Base-by-base conservation (phyloP, 2,888 invertebrate genomes). In the Thalpophila matura region DNA sequence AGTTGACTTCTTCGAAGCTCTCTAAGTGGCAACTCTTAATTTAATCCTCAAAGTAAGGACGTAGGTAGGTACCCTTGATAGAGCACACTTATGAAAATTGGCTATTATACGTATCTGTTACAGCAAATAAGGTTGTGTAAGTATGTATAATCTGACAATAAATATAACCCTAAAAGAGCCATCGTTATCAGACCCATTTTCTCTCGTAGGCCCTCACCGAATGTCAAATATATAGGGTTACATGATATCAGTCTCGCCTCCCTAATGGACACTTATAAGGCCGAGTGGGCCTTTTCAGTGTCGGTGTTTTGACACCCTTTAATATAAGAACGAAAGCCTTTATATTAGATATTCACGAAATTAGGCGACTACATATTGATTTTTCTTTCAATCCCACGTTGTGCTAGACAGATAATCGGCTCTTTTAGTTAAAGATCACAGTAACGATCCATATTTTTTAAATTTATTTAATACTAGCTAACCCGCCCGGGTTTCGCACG, bases 171-270 rank as follows among this genome's bases (percentile, higher is more conserved):
- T 79, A 78, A 85, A 87, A 85, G 84, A 86, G 81, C 72, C 82
- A 77, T 82, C 85, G 81, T 87, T 86, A 88, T 89, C 84, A 82
- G 80, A 75, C 77, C 85, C 84, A 89, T 89, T 90, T 87, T 87
- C 86, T 84, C 82, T 79, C 76, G 62, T 71, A 83, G 81, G 82
- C 83, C 84, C 85, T 87, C 82, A 78, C 83, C 84, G 85, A 90
- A 89, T 86, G 87, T 88, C 91, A 92, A 91, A 93, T 89, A 87
- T 91, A 92, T 93, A 91, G 87, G 87, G 91, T 93, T 93, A 91
- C 92, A 85, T 73, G 86, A 84, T 87, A 89, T 90, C 90, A 89
- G 85, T 86, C 85, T 86, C 86, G 77, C 80, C 82, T 84, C 82
- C 80, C 87, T 93, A 93, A 93, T 93, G 93, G 93, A 92, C 93